phyloP scores from a whole-genome alignment of 2,113 vertebrate genomes.

The Eulacestoma nigropectus region DNA sequence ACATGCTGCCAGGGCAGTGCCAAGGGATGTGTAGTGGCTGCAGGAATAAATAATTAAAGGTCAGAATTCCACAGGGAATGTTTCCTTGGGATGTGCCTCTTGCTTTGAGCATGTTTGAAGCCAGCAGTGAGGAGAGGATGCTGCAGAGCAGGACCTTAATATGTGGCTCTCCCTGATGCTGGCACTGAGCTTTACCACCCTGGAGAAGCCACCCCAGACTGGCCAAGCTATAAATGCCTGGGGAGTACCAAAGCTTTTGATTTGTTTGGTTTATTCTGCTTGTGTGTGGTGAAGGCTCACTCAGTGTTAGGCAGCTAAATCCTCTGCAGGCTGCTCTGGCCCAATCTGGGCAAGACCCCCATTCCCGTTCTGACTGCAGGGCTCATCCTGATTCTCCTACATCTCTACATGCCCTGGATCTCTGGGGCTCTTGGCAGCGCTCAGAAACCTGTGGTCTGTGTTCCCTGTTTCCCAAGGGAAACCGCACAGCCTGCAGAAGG shows the following conservation, averaged over 20 bases:
- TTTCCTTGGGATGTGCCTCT: not conserved
- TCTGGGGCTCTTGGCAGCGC: not conserved
- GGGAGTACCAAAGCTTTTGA: not conserved
- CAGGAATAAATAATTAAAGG: not conserved
- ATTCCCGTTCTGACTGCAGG: not conserved
- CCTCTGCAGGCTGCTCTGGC: not conserved
- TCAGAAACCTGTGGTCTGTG: not conserved
- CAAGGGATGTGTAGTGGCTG: not conserved
- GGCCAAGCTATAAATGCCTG: not conserved
- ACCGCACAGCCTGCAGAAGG: not conserved
- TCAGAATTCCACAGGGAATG: not conserved
- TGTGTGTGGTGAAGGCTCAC: not conserved
- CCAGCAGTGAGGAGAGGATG: not conserved
- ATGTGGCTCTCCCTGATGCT: not conserved
- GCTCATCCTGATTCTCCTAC: not conserved
- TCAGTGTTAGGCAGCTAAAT: not conserved
- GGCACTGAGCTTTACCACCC: not conserved
- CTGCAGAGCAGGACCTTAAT: not conserved
- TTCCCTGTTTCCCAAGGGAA: not conserved
- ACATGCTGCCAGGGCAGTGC: not conserved
- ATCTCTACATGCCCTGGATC: accelerated
- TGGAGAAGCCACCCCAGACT: not conserved
- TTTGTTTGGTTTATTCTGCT: not conserved
- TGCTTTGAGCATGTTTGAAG: not conserved
- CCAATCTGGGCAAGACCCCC: not conserved